phyloP scores from a whole-genome alignment of 2,888 invertebrate species.

The Monochamus alternatus region DNA sequence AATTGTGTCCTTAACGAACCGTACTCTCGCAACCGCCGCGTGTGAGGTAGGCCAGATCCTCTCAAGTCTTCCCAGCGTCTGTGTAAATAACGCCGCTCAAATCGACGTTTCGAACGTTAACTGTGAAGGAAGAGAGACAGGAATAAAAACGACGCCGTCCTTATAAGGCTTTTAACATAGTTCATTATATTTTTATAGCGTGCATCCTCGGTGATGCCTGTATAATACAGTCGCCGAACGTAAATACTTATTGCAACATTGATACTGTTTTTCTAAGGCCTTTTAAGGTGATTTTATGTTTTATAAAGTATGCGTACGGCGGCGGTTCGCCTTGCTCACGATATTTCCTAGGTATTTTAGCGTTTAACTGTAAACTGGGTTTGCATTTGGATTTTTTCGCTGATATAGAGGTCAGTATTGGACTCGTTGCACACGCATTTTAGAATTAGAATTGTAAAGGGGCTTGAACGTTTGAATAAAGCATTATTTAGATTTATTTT shows the following conservation, averaged over 20 bases:
- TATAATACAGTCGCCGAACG: conserved; percentile 14
- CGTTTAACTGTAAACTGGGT: conserved; percentile 23
- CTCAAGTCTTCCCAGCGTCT: conserved; percentile 2
- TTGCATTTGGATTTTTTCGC: neutral
- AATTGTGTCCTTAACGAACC: too few species aligned
- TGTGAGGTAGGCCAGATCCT: conserved; percentile 10
- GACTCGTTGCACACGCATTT: too few species aligned
- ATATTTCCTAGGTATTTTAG: conserved; percentile 22
- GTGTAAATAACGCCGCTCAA: conserved; percentile 27
- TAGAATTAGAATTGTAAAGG: too few species aligned
- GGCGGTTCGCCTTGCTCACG: conserved; percentile 21
- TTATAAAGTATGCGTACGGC: conserved; percentile 10
- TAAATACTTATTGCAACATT: conserved; percentile 29
- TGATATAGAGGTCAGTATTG: neutral
- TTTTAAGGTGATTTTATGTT: conserved; percentile 22
- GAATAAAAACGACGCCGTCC: conserved; percentile 20
- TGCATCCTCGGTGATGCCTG: conserved; percentile 13
- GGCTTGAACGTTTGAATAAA: too few species aligned
- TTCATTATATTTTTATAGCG: conserved; percentile 25
- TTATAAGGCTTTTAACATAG: conserved; percentile 27
- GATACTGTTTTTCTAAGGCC: conserved; percentile 19
- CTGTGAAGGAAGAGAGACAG: conserved; percentile 26
- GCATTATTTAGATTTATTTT: too few species aligned
- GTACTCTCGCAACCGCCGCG: neutral
- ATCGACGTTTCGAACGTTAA: conserved; percentile 23